These are phyloP conservation scores for Macroramphosus scolopax DNA, from an alignment of 2,797 vertebrate genomes.

Conservation along the genomic window DNA sequence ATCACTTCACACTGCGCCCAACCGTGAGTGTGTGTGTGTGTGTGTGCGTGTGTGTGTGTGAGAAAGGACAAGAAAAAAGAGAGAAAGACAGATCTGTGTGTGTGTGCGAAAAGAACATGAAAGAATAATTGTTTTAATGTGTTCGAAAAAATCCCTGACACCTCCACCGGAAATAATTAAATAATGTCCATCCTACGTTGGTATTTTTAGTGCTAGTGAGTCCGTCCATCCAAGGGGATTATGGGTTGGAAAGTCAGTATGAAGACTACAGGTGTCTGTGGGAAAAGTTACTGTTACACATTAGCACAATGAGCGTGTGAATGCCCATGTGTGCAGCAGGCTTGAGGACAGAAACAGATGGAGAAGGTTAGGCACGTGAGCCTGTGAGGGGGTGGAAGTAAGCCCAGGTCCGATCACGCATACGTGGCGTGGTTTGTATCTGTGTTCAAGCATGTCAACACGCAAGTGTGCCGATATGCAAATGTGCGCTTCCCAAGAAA, in stretches of 20 bases:
- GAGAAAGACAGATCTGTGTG: neutral
- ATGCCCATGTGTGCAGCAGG: constrained; percentile 6
- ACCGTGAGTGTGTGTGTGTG: constrained; percentile 7
- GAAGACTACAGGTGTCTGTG: constrained; percentile 51
- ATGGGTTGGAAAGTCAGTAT: constrained; percentile 35
- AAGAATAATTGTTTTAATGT: constrained; percentile 36
- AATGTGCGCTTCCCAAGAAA: constrained; percentile 12
- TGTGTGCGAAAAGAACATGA: constrained; percentile 23
- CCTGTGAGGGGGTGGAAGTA: constrained; percentile 39
- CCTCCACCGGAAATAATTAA: too few relatives aligned
- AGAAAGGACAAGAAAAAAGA: neutral
- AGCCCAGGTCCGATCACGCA: constrained; percentile 30
- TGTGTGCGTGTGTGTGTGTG: neutral
- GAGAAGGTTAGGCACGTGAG: constrained; percentile 48
- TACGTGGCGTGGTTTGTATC: constrained; percentile 39
- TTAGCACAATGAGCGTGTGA: constrained; percentile 22
- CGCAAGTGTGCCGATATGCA: neutral
- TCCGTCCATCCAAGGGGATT: constrained; percentile 49
- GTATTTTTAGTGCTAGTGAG: constrained; percentile 44
- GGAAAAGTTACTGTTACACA: constrained; percentile 36
- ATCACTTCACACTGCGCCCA: constrained; percentile 52
- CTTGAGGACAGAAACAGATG: constrained; percentile 56
- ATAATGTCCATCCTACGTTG: too few relatives aligned
- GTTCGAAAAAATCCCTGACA: too few relatives aligned
- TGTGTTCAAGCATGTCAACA: neutral